Base-by-base conservation (phyloP, 2,888 invertebrate genomes). In the Habrosyne pyritoides region DNA sequence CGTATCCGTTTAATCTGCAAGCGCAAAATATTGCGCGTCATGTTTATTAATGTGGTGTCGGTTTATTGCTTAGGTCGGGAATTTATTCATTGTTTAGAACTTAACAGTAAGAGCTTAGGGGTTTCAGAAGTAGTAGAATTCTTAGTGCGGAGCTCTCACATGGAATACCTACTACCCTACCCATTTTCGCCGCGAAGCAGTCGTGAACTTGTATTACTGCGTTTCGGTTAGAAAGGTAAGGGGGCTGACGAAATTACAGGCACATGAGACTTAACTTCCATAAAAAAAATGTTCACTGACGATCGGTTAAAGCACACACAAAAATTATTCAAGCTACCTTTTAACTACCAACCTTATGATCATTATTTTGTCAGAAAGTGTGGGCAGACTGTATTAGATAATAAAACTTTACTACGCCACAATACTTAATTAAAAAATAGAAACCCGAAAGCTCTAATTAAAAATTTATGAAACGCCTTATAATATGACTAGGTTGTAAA, bases 41-140 rank as follows among this genome's bases (percentile, higher is more conserved):
- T 88, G 85, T 87, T 73, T 86, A 87, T 89, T 88, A 86, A 89
- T 88, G 86, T 73, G 73, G 70, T 69, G 73, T 77, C 69, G 71
- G 82, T 84, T 84, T 86, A 84, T 83, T 83, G 79, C 79, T 76
- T 66, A 66, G 71, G 71, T 77, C 78, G 69, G 70, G 80, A 85
- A 86, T 86, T 87, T 87, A 87, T 87, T 86, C 84, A 84, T 81
- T 76, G 79, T 72, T 67, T 59, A 60, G 59, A 65, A 63, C 60
- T 56, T n/a, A n/a, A n/a, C n/a, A n/a, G 67, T 10, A 18, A 14
- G 14, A 30, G 14, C 47, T 14, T 30, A 10, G 24, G 36, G 42
- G n/a, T n/a, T n/a, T n/a, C n/a, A n/a, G n/a, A n/a, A n/a, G n/a
- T n/a, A n/a, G n/a, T n/a, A n/a, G n/a, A n/a, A n/a, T n/a, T n/a